phyloP scores from a whole-genome alignment of 2,888 invertebrate species.

The Nomada goodeniana region DNA sequence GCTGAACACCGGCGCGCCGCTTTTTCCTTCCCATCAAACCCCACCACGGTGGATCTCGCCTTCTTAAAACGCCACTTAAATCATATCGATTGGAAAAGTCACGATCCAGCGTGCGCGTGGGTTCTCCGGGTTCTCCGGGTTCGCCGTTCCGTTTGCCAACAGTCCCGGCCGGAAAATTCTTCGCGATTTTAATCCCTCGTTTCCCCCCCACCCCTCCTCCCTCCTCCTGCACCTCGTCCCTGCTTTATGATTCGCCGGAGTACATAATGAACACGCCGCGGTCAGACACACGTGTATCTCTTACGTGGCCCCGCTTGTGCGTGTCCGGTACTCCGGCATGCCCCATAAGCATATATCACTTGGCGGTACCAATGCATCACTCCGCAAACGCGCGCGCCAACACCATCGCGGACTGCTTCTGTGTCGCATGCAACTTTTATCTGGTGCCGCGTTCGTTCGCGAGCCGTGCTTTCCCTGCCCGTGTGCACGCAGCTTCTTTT shows the following conservation, averaged over 20 bases:
- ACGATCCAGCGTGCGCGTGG: neutral
- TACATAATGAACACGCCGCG: slow-evolving; percentile 60
- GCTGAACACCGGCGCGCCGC: slow-evolving; percentile 12
- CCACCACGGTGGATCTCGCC: slow-evolving; percentile 6
- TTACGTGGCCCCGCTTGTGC: slow-evolving; percentile 42
- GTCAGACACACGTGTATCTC: slow-evolving; percentile 46
- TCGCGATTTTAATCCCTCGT: slow-evolving; percentile 27
- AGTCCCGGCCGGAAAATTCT: slow-evolving; percentile 30
- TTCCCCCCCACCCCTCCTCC: too few relatives aligned
- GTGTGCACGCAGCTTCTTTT: slow-evolving; percentile 45
- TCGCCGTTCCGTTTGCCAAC: neutral
- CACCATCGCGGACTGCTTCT: slow-evolving; percentile 60
- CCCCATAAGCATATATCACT: slow-evolving; percentile 72
- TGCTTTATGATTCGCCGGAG: slow-evolving; percentile 55
- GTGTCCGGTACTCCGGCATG: slow-evolving; percentile 56
- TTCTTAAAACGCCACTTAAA: slow-evolving; percentile 46
- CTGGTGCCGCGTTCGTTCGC: slow-evolving; percentile 27
- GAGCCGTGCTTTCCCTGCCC: slow-evolving; percentile 5
- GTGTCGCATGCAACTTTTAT: slow-evolving; percentile 63
- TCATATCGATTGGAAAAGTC: slow-evolving; percentile 52
- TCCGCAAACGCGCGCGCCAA: slow-evolving; percentile 55
- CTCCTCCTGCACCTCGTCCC: neutral
- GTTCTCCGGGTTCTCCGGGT: neutral
- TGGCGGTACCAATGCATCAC: slow-evolving; percentile 69
- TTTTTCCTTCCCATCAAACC: neutral